A percentile compares a stretch with the other conserved stretches of the same genome.
These are phyloP conservation scores for Hippocampus zosterae DNA, from an alignment of 2,113 vertebrate species.

Conservation along the genomic window DNA sequence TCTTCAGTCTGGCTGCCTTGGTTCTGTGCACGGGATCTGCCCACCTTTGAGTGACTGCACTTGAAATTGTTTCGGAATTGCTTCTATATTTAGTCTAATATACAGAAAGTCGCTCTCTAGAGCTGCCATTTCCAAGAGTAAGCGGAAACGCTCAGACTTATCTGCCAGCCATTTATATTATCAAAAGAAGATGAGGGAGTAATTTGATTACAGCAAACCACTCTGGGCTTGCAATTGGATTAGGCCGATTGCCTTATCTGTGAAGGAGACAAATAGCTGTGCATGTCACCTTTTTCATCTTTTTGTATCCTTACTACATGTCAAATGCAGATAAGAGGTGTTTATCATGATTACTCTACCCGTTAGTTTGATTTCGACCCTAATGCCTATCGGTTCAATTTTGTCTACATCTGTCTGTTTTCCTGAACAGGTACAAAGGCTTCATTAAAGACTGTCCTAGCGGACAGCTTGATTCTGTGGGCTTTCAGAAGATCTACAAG, in stretches of 20 bases:
- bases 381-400: not conserved
- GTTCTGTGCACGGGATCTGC: slow-evolving; percentile 29
- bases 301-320: slow-evolving; percentile 16
- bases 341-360: not conserved
- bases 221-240: slow-evolving; percentile 51
- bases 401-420: slow-evolving; percentile 15
- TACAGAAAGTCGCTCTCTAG: slow-evolving; percentile 46
- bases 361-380: not conserved
- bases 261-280: slow-evolving; percentile 58
- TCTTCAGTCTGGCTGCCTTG: slow-evolving; percentile 17
- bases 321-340: not conserved
- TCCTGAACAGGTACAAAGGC: slow-evolving; percentile 86
- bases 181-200: slow-evolving; percentile 48
- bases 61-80: slow-evolving; percentile 62
- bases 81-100: slow-evolving; percentile 59
- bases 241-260: slow-evolving; percentile 55
- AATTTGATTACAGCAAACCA: slow-evolving; percentile 60
- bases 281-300: slow-evolving; percentile 47
- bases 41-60: slow-evolving; percentile 53
- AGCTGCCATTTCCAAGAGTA: slow-evolving; percentile 50
- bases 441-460: slow-evolving; percentile 97
- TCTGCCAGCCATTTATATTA: slow-evolving; percentile 53
- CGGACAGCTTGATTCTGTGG: slow-evolving; percentile 87
- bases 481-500: slow-evolving; percentile 98
- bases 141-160: slow-evolving; percentile 51